phyloP scores from a whole-genome alignment of 1,140 invertebrate genomes.

The Bombus impatiens region DNA sequence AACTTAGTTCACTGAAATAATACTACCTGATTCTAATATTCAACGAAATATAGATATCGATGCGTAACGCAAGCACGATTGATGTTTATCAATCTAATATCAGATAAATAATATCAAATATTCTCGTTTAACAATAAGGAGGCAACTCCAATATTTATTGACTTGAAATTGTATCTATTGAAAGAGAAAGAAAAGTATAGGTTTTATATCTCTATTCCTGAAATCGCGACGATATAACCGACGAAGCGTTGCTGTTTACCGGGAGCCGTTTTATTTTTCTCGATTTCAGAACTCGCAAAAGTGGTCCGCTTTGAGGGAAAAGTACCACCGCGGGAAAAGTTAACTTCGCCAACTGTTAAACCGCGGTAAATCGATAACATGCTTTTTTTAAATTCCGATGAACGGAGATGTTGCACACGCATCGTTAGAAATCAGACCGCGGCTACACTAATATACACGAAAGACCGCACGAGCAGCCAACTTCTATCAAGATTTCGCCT shows the following conservation, averaged over 20 bases:
- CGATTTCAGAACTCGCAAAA: constrained; percentile 50
- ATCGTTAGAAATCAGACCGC: constrained; percentile 29
- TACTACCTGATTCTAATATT: no score
- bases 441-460: constrained; percentile 1
- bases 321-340: constrained; percentile 45
- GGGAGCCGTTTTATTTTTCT: constrained; percentile 26
- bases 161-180: no score
- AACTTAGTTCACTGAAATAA: no score
- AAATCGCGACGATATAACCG: not conserved
- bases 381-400: constrained; percentile 52
- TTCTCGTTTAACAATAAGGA: no score
- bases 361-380: constrained; percentile 41
- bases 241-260: constrained; percentile 25
- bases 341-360: constrained; percentile 50
- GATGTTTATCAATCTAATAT: no score
- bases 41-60: no score
- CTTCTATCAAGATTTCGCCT: constrained; percentile 18
- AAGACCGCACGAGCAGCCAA: not conserved
- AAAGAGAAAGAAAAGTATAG: no score
- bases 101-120: no score
- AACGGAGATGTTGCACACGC: constrained; percentile 15
- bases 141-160: no score
- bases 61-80: no score
- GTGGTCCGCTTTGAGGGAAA: constrained; percentile 48
- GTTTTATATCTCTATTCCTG: no score